phyloP scores from a whole-genome alignment of 2,888 invertebrate species.

The Norana najaformis region DNA sequence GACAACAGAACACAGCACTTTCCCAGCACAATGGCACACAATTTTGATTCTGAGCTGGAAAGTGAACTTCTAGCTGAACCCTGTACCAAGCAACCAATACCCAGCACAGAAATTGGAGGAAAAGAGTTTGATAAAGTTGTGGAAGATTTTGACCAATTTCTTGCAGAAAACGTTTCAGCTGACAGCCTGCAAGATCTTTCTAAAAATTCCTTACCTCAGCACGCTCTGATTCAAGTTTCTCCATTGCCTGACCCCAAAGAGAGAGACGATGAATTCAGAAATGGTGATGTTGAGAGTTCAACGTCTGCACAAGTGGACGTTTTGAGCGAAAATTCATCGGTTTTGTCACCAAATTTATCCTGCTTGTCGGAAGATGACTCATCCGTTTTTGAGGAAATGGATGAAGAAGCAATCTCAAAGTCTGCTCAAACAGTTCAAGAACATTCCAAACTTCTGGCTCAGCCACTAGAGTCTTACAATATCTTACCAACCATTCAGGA shows the following conservation, averaged over 20 bases:
- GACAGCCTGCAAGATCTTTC: neutral
- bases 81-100: too few relatives aligned
- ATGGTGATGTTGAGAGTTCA: neutral
- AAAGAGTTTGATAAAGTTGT: neutral
- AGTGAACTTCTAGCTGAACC: neutral
- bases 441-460: neutral
- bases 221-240: neutral
- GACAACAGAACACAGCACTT: neutral
- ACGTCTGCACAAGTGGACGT: neutral
- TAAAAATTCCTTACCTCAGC: neutral
- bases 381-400: neutral
- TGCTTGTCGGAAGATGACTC: neutral
- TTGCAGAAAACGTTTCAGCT: neutral
- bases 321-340: neutral
- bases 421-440: constrained; percentile 20
- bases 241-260: neutral
- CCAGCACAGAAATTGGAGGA: too few relatives aligned
- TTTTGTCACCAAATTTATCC: neutral
- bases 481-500: neutral
- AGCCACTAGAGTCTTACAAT: neutral
- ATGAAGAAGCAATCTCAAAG: neutral
- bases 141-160: neutral
- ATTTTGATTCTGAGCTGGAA: neutral
- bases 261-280: neutral
- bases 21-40: neutral